Conservation (phyloP, 2,113 vertebrate genomes). For the Manacus vitellinus region DNA sequence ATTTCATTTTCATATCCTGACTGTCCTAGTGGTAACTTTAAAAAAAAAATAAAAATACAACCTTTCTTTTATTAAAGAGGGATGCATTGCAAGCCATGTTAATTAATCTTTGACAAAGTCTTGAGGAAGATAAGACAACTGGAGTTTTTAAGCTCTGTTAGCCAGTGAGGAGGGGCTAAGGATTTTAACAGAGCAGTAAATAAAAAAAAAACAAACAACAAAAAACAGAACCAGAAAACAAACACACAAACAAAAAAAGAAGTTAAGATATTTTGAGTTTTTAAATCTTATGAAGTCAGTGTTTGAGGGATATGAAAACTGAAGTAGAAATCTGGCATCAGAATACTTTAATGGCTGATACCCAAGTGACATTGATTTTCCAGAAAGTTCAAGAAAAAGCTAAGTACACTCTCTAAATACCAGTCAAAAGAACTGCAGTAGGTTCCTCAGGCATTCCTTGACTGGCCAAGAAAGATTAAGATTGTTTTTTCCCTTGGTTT, state of each 20-base stretch:
- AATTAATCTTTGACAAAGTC: background rate
- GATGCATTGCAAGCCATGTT: background rate
- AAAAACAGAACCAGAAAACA: too few relatives aligned
- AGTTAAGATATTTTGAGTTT: background rate
- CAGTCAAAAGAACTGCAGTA: background rate
- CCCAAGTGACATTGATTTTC: background rate
- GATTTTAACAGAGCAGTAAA: background rate
- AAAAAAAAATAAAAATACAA: background rate
- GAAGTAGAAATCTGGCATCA: background rate
- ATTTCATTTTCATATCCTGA: conserved; percentile 4
- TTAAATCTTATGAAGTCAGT: background rate
- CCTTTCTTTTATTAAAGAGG: background rate
- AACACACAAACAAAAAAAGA: background rate
- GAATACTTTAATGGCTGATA: background rate
- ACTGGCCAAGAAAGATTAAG: background rate
- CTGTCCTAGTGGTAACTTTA: background rate
- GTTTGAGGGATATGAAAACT: background rate
- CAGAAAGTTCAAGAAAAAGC: background rate
- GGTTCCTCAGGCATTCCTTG: fast-evolving
- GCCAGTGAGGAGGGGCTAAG: background rate
- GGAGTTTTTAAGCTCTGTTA: background rate
- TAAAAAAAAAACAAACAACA: background rate
- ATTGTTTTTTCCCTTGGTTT: background rate
- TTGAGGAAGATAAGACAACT: background rate
- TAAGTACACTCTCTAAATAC: background rate